A percentile compares a stretch with the other conserved stretches of the same genome.
These are phyloP conservation scores for Papilio xuthus DNA, from an alignment of 1,140 invertebrate genomes.

Conservation along the genomic window DNA sequence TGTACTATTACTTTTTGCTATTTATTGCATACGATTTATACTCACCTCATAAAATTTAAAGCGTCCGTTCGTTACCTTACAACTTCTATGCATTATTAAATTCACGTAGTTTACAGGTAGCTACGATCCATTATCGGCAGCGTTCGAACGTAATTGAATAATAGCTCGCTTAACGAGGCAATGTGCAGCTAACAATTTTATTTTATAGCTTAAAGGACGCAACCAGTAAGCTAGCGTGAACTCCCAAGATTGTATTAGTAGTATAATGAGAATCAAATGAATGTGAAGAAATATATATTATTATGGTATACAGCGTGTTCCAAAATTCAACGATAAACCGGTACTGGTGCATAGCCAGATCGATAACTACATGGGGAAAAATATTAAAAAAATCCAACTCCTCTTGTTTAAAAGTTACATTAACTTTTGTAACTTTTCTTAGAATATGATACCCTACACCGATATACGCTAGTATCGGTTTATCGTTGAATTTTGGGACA, in stretches of 20 bases:
- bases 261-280: not conserved
- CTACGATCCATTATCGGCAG: conserved; percentile 1
- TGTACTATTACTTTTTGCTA: too few relatives aligned
- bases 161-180: conserved; percentile 5
- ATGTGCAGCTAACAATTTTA: conserved; percentile 22
- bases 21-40: not conserved
- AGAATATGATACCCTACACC: too few relatives aligned
- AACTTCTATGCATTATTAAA: conserved; percentile 5
- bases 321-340: too few relatives aligned
- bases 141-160: conserved; percentile 19
- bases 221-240: not conserved
- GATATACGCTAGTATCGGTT: too few relatives aligned
- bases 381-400: too few relatives aligned
- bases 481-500: too few relatives aligned
- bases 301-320: too few relatives aligned
- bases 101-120: conserved; percentile 15
- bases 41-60: not conserved
- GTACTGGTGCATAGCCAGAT: too few relatives aligned
- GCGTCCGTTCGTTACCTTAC: not conserved
- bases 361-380: too few relatives aligned
- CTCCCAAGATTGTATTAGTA: not conserved
- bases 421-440: too few relatives aligned
- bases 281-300: too few relatives aligned
- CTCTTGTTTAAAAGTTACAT: too few relatives aligned
- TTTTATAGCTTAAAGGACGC: not conserved